Base-by-base conservation (phyloP, 92 coral and sea anemone genomes). In the Palythoa heliodiscus region DNA sequence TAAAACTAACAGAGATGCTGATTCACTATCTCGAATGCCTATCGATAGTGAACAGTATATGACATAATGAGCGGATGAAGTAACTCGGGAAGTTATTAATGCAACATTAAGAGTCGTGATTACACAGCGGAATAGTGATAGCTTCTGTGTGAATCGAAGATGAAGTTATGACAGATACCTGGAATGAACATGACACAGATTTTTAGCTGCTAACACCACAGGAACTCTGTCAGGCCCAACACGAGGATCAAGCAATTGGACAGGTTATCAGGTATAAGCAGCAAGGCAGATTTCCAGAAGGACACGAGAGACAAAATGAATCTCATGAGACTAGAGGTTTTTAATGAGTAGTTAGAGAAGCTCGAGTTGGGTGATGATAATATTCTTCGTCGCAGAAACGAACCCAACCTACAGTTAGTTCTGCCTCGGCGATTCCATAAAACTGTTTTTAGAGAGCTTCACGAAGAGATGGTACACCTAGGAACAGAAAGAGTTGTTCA, bases 71-170 rank as follows among this genome's bases (percentile, higher is more conserved):
- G 69, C 86, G 23, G 73, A 83, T 43, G 66, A 52, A 24, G 73
- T 83, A 64, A 35, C 82, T 64, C 86, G 40, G 55, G 86, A 83
- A 54, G 20, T 53, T 43, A 43, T 83, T 13, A 83, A 55, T 80
- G 86, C 48, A 55, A 83, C 86, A 19, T 60, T 70, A 10, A 83
- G 48, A 66, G 37, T 63, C 0, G 82, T 85, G 54, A 73, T 85
- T 24, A 90, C 86, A 9, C 94, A 89, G 75, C 40, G 72, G 14
- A 68, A 66, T 40, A 91, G 91, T 63, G 88, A 90, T 17, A 63
- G 75, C 86, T 16, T 85, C 89, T 14, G 60, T 91, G 23, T 43
- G 48, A 48, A 29, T 52, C 73, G 11, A 23, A 37, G 12, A 52
- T 25, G 77, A 83, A 73, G 16, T 68, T 19, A 82, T 47, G n/a